Evolutionary conservation across 2,113 vertebrate species (phyloP).

Genomic region (Chinchilla lanigera): DNA sequence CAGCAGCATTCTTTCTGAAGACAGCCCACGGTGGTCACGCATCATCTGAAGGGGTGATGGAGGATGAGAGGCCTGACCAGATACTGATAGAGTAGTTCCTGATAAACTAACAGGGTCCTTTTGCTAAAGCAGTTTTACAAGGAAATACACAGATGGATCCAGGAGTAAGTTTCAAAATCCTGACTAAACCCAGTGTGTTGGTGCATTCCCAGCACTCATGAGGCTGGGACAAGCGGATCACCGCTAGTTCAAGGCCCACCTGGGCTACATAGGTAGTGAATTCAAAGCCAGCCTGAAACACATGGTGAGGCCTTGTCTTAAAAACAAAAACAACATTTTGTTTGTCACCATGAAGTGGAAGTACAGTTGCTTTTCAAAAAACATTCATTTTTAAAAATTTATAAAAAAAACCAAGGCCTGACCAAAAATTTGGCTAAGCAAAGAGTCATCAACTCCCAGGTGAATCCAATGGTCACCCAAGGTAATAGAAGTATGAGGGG

Average conservation of each 20-base stretch:
- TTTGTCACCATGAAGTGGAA: too few species aligned
- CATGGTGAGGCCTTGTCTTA: neutral
- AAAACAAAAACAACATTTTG: neutral
- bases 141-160: neutral
- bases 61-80: neutral
- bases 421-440: neutral
- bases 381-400: too few species aligned
- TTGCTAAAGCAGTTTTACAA: neutral
- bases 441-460: neutral
- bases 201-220: neutral
- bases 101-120: neutral
- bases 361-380: too few species aligned
- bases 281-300: neutral
- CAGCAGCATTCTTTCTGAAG: neutral
- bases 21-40: neutral
- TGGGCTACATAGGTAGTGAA: neutral
- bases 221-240: neutral
- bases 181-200: neutral
- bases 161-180: neutral
- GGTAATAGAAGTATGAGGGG: neutral
- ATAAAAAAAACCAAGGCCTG: neutral
- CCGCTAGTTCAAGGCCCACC: neutral
- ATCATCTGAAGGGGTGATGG: neutral
- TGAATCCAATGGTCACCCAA: neutral
- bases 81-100: neutral